Evolutionary conservation across 2,113 vertebrate genomes (phyloP).

Genomic region (Stegostoma tigrinum): DNA sequence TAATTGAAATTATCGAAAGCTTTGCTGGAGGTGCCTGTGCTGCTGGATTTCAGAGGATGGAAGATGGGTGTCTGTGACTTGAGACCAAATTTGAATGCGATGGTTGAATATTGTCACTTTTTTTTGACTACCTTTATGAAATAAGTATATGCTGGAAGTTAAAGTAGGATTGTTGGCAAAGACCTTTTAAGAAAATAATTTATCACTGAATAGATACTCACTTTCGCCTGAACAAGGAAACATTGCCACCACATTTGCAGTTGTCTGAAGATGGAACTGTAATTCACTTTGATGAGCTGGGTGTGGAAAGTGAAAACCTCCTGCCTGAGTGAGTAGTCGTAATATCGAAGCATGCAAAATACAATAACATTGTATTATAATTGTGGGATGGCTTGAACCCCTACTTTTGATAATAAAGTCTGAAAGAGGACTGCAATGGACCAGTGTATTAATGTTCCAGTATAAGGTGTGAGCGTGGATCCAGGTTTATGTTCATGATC

Average conservation of each 20-base stretch:
- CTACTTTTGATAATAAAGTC: background rate
- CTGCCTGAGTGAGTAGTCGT: conserved; percentile 25
- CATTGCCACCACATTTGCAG: conserved; percentile 69
- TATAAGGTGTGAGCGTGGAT: background rate
- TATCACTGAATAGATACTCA: conserved; percentile 64
- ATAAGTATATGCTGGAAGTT: background rate
- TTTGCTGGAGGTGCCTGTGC: background rate
- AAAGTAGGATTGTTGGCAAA: background rate
- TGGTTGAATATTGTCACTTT: too few species aligned
- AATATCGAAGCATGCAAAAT: background rate
- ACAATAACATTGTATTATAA: background rate
- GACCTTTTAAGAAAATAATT: background rate
- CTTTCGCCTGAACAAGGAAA: conserved; percentile 73
- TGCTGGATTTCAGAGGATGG: background rate
- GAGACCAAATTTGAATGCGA: background rate
- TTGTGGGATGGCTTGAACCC: background rate
- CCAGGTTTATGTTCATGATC: background rate
- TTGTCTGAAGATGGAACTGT: conserved; percentile 68
- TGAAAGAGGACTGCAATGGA: background rate
- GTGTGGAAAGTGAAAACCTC: background rate
- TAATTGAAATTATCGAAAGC: background rate
- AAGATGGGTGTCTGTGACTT: background rate
- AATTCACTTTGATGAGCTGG: conserved; percentile 59
- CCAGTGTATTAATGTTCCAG: background rate
- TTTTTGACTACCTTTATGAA: background rate